phyloP scores from a whole-genome alignment of 2,113 vertebrate genomes.

The Oncorhynchus gorbuscha region DNA sequence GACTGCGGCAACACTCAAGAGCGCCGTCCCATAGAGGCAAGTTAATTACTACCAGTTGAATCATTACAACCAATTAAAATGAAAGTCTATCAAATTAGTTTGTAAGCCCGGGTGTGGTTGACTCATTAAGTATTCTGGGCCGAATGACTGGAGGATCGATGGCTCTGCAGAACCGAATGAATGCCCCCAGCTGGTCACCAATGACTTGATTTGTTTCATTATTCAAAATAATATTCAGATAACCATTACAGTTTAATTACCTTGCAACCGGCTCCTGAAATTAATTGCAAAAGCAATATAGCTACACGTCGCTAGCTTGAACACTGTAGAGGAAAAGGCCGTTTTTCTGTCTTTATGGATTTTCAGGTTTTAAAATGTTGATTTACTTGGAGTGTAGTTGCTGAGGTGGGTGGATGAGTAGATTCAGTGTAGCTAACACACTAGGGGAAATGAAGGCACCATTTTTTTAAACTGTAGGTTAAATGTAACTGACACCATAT shows the following conservation, averaged over 20 bases:
- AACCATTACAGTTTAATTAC: constrained; percentile 34
- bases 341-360: constrained; percentile 6
- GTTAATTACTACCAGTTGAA: neutral
- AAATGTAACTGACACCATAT: neutral
- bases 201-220: constrained; percentile 44
- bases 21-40: neutral
- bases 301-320: constrained; percentile 1
- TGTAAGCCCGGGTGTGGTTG: constrained; percentile 7
- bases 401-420: neutral
- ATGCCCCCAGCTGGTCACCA: constrained; percentile 20
- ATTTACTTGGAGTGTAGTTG: neutral
- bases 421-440: neutral
- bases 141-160: constrained; percentile 54
- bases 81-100: constrained; percentile 4
- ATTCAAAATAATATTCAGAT: constrained; percentile 46
- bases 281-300: constrained; percentile 8
- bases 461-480: neutral
- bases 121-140: constrained; percentile 39
- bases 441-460: neutral
- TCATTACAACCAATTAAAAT: constrained; percentile 10
- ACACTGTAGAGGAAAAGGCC: neutral
- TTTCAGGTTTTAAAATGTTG: neutral
- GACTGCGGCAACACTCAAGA: neutral
- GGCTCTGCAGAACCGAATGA: constrained; percentile 31
- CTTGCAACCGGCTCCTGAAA: constrained; percentile 1